Evolutionary conservation across 2,797 vertebrate species (phyloP).

Genomic region (Smutsia temminckii): DNA sequence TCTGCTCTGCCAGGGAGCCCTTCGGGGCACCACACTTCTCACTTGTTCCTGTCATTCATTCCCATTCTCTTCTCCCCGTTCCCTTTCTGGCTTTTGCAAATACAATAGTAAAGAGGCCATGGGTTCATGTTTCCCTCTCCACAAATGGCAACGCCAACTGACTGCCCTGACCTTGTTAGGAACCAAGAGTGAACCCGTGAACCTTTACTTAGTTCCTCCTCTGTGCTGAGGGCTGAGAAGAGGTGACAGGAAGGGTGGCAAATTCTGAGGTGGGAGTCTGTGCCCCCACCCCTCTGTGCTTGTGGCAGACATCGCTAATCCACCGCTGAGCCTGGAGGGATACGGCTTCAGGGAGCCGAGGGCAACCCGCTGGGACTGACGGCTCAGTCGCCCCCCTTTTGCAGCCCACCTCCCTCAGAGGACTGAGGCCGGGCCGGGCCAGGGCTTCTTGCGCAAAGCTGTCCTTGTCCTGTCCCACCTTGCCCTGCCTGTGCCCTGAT

Average conservation of each 20-base stretch:
- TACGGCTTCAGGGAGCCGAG: not conserved
- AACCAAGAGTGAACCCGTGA: not conserved
- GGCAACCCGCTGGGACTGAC: not conserved
- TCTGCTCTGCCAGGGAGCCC: not conserved
- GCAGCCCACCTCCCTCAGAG: not conserved
- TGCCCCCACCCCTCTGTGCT: not conserved
- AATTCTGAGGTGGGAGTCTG: not conserved
- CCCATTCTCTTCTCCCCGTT: not conserved
- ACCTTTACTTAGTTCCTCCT: not conserved
- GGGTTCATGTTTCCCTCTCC: not conserved
- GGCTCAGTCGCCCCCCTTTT: not conserved
- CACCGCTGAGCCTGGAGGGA: not conserved
- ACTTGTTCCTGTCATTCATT: not conserved
- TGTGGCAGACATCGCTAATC: not conserved
- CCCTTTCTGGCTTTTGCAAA: not conserved
- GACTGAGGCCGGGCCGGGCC: conserved; percentile 17
- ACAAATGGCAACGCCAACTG: not conserved
- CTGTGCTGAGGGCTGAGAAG: not conserved
- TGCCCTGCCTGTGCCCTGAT: conserved; percentile 61
- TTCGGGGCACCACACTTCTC: not conserved
- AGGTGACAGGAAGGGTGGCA: not conserved
- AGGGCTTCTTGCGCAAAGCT: conserved; percentile 35
- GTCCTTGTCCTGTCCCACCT: conserved; percentile 42
- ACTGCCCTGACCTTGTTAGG: conserved; percentile 20
- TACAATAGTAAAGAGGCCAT: not conserved